Conservation (phyloP, 2,797 vertebrate species). For the Tarsius wallacei region DNA sequence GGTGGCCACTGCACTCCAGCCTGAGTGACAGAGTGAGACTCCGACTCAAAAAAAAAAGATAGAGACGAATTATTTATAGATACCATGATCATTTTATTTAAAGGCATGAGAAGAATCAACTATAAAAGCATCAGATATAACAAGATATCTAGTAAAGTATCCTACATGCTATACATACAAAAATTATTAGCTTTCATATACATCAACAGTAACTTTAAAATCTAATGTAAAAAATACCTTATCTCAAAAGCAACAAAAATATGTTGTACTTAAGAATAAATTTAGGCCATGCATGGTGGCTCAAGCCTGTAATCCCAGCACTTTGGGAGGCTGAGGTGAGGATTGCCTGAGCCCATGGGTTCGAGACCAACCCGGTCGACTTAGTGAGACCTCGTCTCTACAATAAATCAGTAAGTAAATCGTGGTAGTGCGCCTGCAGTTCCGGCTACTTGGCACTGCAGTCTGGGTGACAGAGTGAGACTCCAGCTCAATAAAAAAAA, state of each 20-base stretch:
- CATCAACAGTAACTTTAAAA: background rate
- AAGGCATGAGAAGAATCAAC: background rate
- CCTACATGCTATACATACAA: background rate
- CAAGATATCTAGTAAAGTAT: background rate
- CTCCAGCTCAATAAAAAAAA: background rate
- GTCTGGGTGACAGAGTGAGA: background rate
- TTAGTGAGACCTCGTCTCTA: background rate
- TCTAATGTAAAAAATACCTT: background rate
- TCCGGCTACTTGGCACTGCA: background rate
- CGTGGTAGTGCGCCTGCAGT: background rate
- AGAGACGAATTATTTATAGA: background rate
- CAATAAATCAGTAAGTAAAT: background rate
- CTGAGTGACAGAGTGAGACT: too few relatives aligned
- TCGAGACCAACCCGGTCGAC: background rate
- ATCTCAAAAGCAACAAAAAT: slow-evolving; percentile 30
- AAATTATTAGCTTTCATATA: background rate
- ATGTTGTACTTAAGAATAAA: background rate
- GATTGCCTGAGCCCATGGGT: background rate
- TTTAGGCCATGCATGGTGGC: background rate
- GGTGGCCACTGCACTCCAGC: too few relatives aligned
- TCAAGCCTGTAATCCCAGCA: background rate
- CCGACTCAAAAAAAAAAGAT: too few relatives aligned
- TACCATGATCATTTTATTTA: slow-evolving; percentile 11
- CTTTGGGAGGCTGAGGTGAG: background rate
- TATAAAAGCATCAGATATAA: slow-evolving; percentile 24